A percentile compares a stretch with the other conserved stretches of the same genome.
Evolutionary conservation across 2,888 invertebrate species (phyloP).

Genomic region (Lasioglossum malachurum): DNA sequence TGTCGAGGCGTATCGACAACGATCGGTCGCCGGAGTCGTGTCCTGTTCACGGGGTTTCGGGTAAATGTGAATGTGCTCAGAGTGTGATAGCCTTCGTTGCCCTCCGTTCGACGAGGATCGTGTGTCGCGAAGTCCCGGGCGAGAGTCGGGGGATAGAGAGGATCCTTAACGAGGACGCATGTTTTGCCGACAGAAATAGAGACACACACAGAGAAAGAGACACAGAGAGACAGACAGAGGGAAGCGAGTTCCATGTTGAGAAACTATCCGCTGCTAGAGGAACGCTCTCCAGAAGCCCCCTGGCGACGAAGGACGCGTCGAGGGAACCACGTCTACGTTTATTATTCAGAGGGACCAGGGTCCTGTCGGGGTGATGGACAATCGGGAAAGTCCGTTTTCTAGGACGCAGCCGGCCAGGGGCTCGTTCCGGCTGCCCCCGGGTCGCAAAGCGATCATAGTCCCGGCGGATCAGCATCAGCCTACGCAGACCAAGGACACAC

Average conservation of each 20-base stretch:
- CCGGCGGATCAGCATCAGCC: conserved; percentile 15
- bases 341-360: neutral
- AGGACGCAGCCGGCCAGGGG: conserved; percentile 70
- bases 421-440: conserved; percentile 49
- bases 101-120: conserved; percentile 43
- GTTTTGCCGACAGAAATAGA: conserved; percentile 68
- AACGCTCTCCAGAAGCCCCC: neutral
- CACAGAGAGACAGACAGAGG: neutral
- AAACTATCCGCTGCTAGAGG: neutral
- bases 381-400: conserved; percentile 72
- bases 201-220: conserved; percentile 15
- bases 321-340: neutral
- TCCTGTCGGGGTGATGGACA: conserved; percentile 68
- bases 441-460: conserved; percentile 39
- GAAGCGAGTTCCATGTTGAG: conserved; percentile 53
- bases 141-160: neutral
- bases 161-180: conserved; percentile 52
- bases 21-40: conserved; percentile 27
- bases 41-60: conserved; percentile 50
- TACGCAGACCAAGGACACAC: conserved; percentile 29
- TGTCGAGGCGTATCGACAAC: conserved; percentile 5
- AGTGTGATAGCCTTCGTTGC: conserved; percentile 40
- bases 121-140: conserved; percentile 23
- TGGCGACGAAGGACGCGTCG: neutral
- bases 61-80: conserved; percentile 49